Evolutionary conservation across 2,888 invertebrate genomes (phyloP).

Genomic region (Corbicula japonica): DNA sequence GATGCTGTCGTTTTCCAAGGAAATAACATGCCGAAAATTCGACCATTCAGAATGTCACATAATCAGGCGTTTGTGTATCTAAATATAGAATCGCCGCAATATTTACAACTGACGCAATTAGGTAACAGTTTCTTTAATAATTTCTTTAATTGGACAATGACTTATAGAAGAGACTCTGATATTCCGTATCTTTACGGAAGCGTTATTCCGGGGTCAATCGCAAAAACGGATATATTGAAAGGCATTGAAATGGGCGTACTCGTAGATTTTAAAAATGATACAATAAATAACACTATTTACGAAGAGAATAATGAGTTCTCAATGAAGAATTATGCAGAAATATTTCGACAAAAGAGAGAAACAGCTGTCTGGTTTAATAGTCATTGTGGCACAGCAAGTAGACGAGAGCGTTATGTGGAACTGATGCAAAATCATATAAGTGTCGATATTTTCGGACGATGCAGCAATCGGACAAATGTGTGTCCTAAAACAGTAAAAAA

Average conservation of each 20-base stretch:
- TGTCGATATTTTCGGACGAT: conserved; percentile 60
- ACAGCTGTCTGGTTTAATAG: conserved; percentile 52
- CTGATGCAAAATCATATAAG: conserved; percentile 28
- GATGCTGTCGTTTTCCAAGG: conserved; percentile 59
- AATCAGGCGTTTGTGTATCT: conserved; percentile 51
- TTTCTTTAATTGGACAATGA: conserved; percentile 66
- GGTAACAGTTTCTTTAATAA: neutral
- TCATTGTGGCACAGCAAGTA: conserved; percentile 56
- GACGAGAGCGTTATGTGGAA: conserved; percentile 49
- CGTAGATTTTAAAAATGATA: neutral
- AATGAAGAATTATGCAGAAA: conserved; percentile 33
- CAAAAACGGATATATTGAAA: conserved; percentile 5
- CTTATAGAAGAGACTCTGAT: conserved; percentile 62
- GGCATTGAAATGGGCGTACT: neutral
- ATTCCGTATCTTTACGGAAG: conserved; percentile 54
- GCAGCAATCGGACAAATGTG: conserved; percentile 36
- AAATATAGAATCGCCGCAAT: conserved; percentile 47
- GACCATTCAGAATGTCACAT: conserved; percentile 16
- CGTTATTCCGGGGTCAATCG: conserved; percentile 11
- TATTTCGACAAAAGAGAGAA: conserved; percentile 36
- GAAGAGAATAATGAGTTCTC: neutral
- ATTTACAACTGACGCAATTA: conserved; percentile 13
- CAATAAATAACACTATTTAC: no score
- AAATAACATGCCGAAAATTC: conserved; percentile 9
- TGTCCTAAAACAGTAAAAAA: conserved; percentile 1